Evolutionary conservation across 1,140 invertebrate species (phyloP).

Genomic region (Drosophila repletoides): DNA sequence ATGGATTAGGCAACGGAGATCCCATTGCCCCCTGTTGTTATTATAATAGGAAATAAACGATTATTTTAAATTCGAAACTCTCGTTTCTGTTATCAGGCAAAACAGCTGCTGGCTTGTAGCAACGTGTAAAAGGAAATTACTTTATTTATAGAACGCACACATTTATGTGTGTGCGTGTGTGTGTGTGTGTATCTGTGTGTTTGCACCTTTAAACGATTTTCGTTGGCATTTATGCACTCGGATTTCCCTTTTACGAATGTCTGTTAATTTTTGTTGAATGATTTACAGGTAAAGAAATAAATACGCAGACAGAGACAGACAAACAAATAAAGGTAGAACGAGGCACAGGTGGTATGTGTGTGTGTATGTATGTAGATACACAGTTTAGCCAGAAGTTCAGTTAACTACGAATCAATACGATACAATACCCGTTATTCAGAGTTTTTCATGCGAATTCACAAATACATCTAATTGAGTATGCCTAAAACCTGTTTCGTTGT

Average conservation of each 20-base stretch:
- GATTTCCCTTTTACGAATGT: background rate
- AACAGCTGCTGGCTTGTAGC: slow-evolving; percentile 13
- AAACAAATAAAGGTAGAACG: too few relatives aligned
- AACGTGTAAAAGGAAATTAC: slow-evolving; percentile 5
- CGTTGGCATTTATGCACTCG: background rate
- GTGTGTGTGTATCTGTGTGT: background rate
- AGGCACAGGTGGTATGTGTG: background rate
- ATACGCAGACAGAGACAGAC: too few relatives aligned
- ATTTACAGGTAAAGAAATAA: slow-evolving; percentile 7
- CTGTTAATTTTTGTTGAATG: background rate
- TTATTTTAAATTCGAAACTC: slow-evolving; percentile 8
- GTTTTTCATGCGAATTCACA: slow-evolving; percentile 17
- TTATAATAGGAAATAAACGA: slow-evolving; percentile 4
- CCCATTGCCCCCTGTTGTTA: too few relatives aligned
- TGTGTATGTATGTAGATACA: too few relatives aligned
- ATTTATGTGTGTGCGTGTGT: background rate
- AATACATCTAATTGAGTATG: background rate
- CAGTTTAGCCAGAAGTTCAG: too few relatives aligned
- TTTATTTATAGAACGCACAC: background rate
- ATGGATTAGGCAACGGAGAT: too few relatives aligned
- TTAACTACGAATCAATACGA: slow-evolving; percentile 15
- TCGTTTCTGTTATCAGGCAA: slow-evolving; percentile 16
- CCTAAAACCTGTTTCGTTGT: slow-evolving; percentile 37
- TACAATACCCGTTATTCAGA: slow-evolving; percentile 18
- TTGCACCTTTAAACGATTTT: background rate